phyloP scores from a whole-genome alignment of 2,888 invertebrate genomes.

The Choristoneura rosaceana region DNA sequence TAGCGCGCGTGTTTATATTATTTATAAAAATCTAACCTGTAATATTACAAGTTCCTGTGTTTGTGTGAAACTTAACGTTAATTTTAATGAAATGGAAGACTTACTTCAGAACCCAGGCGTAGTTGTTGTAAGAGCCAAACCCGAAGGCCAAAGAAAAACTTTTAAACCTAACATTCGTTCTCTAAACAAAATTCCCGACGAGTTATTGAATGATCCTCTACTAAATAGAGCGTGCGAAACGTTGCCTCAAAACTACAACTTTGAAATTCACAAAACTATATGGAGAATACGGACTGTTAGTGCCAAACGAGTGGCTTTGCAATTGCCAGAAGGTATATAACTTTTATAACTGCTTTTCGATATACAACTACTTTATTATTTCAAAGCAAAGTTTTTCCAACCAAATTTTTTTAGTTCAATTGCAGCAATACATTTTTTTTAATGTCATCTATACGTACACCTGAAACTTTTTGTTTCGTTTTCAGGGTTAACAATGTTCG shows the following conservation, averaged over 20 bases:
- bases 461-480: constrained; percentile 42
- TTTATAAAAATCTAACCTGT: constrained; percentile 61
- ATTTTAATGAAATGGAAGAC: constrained; percentile 65
- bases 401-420: not conserved
- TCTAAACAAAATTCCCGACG: constrained; percentile 92
- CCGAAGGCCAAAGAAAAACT: constrained; percentile 89
- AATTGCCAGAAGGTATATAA: constrained; percentile 95
- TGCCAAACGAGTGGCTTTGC: constrained; percentile 95
- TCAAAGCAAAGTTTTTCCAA: not conserved
- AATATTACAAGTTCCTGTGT: constrained; percentile 28
- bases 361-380: constrained; percentile 3
- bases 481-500: constrained; percentile 92
- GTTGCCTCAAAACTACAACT: constrained; percentile 97
- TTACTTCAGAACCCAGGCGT: constrained; percentile 70
- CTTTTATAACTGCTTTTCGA: constrained; percentile 8
- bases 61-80: constrained; percentile 29
- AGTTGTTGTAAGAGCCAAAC: constrained; percentile 91
- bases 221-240: constrained; percentile 89
- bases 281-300: constrained; percentile 96
- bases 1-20: constrained; percentile 70
- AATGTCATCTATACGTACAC: not conserved
- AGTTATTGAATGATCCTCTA: constrained; percentile 90
- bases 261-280: constrained; percentile 98
- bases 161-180: constrained; percentile 90
- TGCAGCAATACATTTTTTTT: not conserved